Evolutionary conservation across 2,113 vertebrate genomes (phyloP).

Genomic region (Poicephalus gulielmi): DNA sequence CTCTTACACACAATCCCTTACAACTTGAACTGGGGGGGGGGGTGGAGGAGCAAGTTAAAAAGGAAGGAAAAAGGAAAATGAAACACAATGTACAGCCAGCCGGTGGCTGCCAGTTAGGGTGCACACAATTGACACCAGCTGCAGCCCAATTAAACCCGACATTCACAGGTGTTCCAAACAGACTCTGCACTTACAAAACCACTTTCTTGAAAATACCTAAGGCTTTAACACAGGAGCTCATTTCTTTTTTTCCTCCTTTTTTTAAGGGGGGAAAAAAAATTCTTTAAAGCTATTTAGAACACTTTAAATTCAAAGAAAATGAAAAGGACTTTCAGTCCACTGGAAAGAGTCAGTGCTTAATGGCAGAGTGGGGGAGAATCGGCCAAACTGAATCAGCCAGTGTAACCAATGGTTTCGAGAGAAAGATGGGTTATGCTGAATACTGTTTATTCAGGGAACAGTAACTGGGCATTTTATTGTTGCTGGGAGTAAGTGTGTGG

Average conservation of each 20-base stretch:
- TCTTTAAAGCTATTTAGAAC: slow-evolving; percentile 73
- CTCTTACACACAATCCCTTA: slow-evolving; percentile 61
- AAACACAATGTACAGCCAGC: slow-evolving; percentile 64
- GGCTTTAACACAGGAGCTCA: slow-evolving; percentile 57
- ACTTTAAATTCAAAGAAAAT: slow-evolving; percentile 74
- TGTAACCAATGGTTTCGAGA: background rate
- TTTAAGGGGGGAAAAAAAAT: background rate
- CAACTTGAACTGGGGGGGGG: slow-evolving; percentile 50
- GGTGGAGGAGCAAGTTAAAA: slow-evolving; percentile 58
- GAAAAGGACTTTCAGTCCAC: slow-evolving; percentile 59
- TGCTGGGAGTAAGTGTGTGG: background rate
- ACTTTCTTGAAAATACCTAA: slow-evolving; percentile 75
- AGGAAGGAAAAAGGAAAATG: slow-evolving; percentile 56
- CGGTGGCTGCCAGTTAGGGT: slow-evolving; percentile 52
- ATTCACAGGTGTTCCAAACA: slow-evolving; percentile 79
- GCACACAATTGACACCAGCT: slow-evolving; percentile 69
- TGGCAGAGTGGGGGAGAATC: slow-evolving; percentile 40
- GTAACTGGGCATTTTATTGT: background rate
- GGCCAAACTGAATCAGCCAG: background rate
- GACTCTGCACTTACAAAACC: slow-evolving; percentile 68
- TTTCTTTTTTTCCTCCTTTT: slow-evolving; percentile 16
- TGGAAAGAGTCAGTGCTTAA: slow-evolving; percentile 49
- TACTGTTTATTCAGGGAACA: background rate
- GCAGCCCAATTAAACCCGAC: slow-evolving; percentile 76
- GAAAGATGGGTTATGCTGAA: slow-evolving; percentile 15